Conservation (phyloP, 2,888 invertebrate species). For the Rotaria magnacalcarata region DNA sequence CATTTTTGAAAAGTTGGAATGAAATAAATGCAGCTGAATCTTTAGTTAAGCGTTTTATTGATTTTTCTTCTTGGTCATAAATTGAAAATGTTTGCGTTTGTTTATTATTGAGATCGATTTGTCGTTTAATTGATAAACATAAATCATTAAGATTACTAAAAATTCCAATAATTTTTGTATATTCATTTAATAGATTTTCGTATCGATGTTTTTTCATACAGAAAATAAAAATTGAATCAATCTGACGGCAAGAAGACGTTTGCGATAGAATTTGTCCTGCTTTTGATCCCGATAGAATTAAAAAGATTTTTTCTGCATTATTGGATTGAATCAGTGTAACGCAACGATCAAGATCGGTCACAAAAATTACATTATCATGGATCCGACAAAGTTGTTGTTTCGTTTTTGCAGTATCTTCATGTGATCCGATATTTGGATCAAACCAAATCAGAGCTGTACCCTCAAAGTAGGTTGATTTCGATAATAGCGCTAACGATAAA, state of each 20-base stretch:
- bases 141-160: not conserved
- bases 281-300: not conserved
- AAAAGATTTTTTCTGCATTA: not conserved
- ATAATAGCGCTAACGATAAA: too few relatives aligned
- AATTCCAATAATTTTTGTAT: not conserved
- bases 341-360: not conserved
- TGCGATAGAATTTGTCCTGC: not conserved
- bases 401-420: not conserved
- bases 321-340: not conserved
- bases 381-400: not conserved
- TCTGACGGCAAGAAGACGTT: not conserved
- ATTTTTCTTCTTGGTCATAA: not conserved
- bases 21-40: too few relatives aligned
- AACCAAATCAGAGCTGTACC: not conserved
- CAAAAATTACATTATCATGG: not conserved
- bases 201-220: not conserved
- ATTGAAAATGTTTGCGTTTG: not conserved
- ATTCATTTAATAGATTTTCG: not conserved
- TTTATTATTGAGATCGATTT: not conserved
- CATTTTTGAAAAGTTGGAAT: too few relatives aligned
- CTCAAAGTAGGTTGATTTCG: not conserved
- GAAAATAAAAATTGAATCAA: constrained; percentile 1
- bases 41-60: not conserved
- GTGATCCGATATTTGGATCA: constrained; percentile 11
- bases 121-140: not conserved